phyloP scores from a whole-genome alignment of 92 coral and sea anemone genomes.

The Epizoanthus ramosus region DNA sequence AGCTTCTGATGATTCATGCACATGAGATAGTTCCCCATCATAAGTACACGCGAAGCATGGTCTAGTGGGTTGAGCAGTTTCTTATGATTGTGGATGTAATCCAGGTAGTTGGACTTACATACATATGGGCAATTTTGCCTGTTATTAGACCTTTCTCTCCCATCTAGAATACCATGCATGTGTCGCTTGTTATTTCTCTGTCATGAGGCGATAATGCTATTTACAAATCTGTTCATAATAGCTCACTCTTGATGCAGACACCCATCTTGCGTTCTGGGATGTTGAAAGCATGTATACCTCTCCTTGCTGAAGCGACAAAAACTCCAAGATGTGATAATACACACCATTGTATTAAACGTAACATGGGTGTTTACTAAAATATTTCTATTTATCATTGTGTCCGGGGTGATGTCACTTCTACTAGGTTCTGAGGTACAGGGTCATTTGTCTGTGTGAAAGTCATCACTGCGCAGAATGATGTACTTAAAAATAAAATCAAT shows the following conservation, averaged over 20 bases:
- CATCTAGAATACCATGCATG: too few relatives aligned
- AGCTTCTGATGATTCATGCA: slow-evolving; percentile 18
- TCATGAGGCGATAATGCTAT: too few relatives aligned
- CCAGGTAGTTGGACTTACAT: too few relatives aligned
- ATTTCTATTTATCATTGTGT: too few relatives aligned
- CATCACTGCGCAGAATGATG: too few relatives aligned
- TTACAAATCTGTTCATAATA: slow-evolving; percentile 41
- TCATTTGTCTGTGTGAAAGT: too few relatives aligned
- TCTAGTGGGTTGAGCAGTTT: slow-evolving; percentile 17
- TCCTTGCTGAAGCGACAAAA: slow-evolving; percentile 48
- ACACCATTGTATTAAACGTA: slow-evolving; percentile 38
- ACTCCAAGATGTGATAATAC: slow-evolving; percentile 41
- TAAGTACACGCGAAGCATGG: slow-evolving; percentile 16
- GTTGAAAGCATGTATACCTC: slow-evolving; percentile 33
- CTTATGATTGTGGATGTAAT: background rate
- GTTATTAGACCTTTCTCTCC: too few relatives aligned
- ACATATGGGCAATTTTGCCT: too few relatives aligned
- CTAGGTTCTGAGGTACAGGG: too few relatives aligned
- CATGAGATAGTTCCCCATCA: slow-evolving; percentile 1
- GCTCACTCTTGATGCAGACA: slow-evolving; percentile 37
- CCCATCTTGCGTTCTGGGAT: slow-evolving; percentile 49
- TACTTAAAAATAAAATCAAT: too few relatives aligned
- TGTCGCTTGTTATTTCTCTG: too few relatives aligned
- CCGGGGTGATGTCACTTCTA: too few relatives aligned
- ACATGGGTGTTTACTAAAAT: slow-evolving; percentile 17